Evolutionary conservation across 2,113 vertebrate genomes (phyloP), one percentile per base, ranked within the genome.

Genomic region (Prunella himalayana): DNA sequence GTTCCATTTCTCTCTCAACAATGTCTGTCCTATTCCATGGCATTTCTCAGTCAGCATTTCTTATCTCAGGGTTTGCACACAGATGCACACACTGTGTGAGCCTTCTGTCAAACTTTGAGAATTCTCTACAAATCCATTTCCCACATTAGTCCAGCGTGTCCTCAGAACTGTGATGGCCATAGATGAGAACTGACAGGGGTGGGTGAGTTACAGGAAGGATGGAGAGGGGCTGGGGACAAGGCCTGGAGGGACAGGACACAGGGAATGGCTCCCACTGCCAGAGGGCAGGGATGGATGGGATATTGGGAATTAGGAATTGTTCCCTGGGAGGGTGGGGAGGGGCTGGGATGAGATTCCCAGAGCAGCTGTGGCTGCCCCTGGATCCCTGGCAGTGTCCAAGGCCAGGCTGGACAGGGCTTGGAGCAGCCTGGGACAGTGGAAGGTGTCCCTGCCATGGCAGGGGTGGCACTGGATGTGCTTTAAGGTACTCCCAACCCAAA

Each of bases 321-420:
- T n/a, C 3, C 1, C 37, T 75, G 23, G 0, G 6, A 88, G 44
- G 51, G 39, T 10, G 28, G 15, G 2, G 0, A 82, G 59, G 44
- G 10, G 33, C 68, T 66, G 77, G 68, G 22, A 44, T 19, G 33
- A 51, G 37, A 3, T 66, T 33, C 44, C 44, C 77, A 88, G 42
- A 64, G 85, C 3, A 81, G 44, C 77, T 81, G 68, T 19, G 76
- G 66, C 66, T 88, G 66, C 44, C 33, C 68, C 59, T 84, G 82
- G 41, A 81, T 37, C 51, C 59, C 86, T 88, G 76, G 51, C 0
- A 81, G 31, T 88, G 76, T 0, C 59, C 76, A 33, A 65, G 59
- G 76, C 77, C 77, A 59, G 51, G 60, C 0, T 80, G 66, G 84
- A n/a, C 1, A 0, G 64, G 35, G 42, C 14, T 80, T 1, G 76